Evolutionary conservation across 2,888 invertebrate species (phyloP), one percentile per base, ranked within the genome.

Genomic region (Epinotia ramella): DNA sequence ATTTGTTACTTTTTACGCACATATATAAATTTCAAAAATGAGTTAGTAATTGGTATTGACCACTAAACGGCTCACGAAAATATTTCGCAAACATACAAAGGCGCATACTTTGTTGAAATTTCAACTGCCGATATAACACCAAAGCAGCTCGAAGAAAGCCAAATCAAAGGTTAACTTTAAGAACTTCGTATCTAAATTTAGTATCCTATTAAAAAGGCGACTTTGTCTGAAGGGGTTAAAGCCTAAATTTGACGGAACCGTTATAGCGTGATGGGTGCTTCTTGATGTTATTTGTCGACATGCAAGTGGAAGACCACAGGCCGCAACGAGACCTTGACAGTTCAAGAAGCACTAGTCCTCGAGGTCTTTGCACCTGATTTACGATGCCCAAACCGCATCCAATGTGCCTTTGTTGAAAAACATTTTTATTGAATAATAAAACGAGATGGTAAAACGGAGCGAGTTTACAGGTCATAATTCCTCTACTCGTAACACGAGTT

Each of bases 361-460:
- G 84, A 86, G 92, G 90, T 89, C 91, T 87, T 93, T 92, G 91
- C 92, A 88, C 91, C 91, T 93, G 92, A 93, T 93, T 94, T 94
- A 94, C 87, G 84, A 88, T 86, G 84, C 90, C 90, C 83, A 91
- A 91, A 94, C 93, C 94, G 87, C 88, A 90, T 86, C 88, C 91
- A 91, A 93, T 91, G 91, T 89, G 89, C 92, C 92, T 93, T 93
- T 94, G 93, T 93, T 91, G 88, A 85, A 84, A 88, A 83, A 86
- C 84, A 83, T 84, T 91, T 94, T 94, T 94, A 94, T 94, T 93
- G 93, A 91, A 94, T 89, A 93, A 94, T 94, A 94, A 94, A 93
- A 92, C 87, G 89, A 91, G 91, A 89, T 86, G 87, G 86, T 90
- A 90, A 92, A 92, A 93, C 92, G 91, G 86, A 89, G 89, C 84